A percentile compares a stretch with the other conserved stretches of the same genome.
phyloP scores from a whole-genome alignment of 2,113 vertebrate species.

The Calypte anna region DNA sequence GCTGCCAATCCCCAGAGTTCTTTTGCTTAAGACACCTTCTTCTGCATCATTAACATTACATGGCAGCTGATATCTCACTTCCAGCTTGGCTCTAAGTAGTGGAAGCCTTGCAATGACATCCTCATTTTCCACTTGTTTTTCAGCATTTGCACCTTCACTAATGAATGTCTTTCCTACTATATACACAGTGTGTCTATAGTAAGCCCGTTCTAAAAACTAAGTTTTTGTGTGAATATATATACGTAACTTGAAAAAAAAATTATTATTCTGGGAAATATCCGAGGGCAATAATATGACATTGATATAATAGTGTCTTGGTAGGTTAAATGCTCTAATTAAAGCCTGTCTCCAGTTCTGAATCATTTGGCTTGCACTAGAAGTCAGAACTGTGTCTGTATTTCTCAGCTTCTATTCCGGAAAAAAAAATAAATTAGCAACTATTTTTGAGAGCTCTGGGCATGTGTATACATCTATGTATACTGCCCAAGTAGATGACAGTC shows the following conservation, averaged over 20 bases:
- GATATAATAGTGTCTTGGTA: not conserved
- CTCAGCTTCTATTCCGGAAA: not conserved
- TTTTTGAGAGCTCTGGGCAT: not conserved
- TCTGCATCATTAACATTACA: not conserved
- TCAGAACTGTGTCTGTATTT: not conserved
- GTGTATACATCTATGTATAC: not conserved
- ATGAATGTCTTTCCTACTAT: not conserved
- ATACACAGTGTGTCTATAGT: not conserved
- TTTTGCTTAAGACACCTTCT: not conserved
- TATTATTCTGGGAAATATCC: not conserved
- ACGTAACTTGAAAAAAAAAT: not conserved
- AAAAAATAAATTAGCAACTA: not conserved
- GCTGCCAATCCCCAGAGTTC: not conserved
- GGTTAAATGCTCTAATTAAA: not conserved
- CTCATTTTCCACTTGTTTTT: not conserved
- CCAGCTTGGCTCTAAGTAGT: not conserved
- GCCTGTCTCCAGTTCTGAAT: not conserved
- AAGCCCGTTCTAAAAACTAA: not conserved
- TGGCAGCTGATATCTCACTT: not conserved
- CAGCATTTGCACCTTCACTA: not conserved
- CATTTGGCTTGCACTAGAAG: not conserved
- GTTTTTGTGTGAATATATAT: not conserved
- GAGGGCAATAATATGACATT: not conserved
- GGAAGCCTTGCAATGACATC: not conserved
- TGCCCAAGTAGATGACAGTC: not conserved